A percentile compares a stretch with the other conserved stretches of the same genome.
These are phyloP conservation scores for Xiphorhynchus erythropygius DNA, from an alignment of 2,797 vertebrate genomes.

Conservation along the genomic window DNA sequence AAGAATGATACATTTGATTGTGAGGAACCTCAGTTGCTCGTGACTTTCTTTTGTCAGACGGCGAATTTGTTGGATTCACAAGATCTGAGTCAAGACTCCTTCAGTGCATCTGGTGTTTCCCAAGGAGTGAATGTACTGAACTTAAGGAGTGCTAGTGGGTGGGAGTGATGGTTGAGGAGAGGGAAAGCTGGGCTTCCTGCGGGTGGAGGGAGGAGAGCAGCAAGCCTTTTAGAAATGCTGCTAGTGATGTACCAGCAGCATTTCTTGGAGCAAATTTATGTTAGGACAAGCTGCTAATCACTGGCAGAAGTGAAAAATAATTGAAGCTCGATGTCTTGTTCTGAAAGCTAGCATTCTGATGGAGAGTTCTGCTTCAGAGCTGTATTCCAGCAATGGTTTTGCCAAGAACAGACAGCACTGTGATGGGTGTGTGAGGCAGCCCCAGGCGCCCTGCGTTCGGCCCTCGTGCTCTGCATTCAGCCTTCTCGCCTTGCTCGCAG, in stretches of 20 bases:
- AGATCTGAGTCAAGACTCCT: constrained; percentile 58
- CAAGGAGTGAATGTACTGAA: constrained; percentile 33
- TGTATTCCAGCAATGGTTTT: background rate
- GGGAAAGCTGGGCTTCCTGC: background rate
- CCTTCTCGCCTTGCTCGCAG: background rate
- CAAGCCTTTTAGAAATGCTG: background rate
- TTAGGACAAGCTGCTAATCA: background rate
- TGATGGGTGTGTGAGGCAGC: background rate
- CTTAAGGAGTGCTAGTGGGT: constrained; percentile 6
- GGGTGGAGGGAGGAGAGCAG: background rate
- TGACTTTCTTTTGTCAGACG: constrained; percentile 25
- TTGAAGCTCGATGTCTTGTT: background rate
- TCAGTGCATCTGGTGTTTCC: constrained; percentile 60
- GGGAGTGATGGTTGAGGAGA: background rate
- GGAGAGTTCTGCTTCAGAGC: background rate
- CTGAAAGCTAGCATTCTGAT: background rate
- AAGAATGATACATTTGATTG: background rate
- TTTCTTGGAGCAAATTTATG: background rate
- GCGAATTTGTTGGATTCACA: constrained; percentile 23
- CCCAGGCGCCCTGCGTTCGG: background rate
- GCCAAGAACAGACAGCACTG: too few species aligned
- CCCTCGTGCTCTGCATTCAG: background rate
- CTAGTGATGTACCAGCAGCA: background rate
- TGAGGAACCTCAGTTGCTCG: background rate
- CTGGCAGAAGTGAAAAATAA: background rate